Conservation (phyloP, 2,113 vertebrate species). For the Pterocles orientalis region DNA sequence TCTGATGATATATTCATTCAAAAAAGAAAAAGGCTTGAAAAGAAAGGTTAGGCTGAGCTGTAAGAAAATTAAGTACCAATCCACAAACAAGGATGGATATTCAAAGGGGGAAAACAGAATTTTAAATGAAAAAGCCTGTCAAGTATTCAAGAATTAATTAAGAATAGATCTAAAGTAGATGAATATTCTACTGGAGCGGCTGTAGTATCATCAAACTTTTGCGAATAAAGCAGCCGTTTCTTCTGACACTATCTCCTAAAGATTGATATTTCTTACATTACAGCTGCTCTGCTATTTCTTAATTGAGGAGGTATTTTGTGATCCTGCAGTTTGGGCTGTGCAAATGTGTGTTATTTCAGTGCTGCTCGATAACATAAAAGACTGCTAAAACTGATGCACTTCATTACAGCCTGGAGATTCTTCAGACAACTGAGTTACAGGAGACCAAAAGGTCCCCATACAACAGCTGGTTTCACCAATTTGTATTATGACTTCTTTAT, state of each 20-base stretch:
- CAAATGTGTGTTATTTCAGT: background rate
- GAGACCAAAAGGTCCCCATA: background rate
- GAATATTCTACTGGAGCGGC: constrained; percentile 34
- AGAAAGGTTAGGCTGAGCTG: constrained; percentile 47
- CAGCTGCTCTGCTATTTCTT: background rate
- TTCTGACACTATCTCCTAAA: constrained; percentile 1
- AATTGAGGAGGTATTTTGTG: constrained; percentile 4
- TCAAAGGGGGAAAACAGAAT: constrained; percentile 54
- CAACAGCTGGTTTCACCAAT: background rate
- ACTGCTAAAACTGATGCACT: background rate
- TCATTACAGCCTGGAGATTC: background rate
- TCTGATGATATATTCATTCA: constrained; percentile 46
- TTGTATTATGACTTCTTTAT: background rate
- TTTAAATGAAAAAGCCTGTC: constrained; percentile 63
- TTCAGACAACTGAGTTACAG: background rate
- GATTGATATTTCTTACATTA: background rate
- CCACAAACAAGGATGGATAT: constrained; percentile 48
- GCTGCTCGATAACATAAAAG: background rate
- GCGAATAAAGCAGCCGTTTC: constrained; percentile 42
- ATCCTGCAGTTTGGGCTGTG: background rate
- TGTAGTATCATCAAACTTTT: constrained; percentile 24
- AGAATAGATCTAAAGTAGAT: constrained; percentile 58
- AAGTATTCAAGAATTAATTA: constrained; percentile 65
- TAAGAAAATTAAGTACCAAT: constrained; percentile 42
- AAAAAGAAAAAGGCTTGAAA: constrained; percentile 33